Base-by-base conservation (phyloP, 2,888 invertebrate genomes). In the Drosophila buzzatii region DNA sequence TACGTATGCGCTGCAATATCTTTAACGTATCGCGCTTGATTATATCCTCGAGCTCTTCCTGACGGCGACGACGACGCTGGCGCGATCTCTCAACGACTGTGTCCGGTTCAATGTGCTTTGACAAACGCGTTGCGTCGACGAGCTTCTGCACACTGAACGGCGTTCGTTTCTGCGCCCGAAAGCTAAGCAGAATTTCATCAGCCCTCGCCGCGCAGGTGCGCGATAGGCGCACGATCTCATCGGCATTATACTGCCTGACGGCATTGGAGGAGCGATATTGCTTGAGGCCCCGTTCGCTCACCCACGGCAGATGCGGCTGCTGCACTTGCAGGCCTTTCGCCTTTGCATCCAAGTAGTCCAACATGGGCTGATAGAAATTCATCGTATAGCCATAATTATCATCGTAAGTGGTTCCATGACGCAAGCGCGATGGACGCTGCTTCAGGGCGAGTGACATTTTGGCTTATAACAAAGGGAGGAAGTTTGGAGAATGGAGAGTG, bases 311-410 rank as follows among this genome's bases (percentile, higher is more conserved):
- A 93, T 96, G 96, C 78, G 97, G 92, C 69, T 92, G 92, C 79
- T 92, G 92, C 80, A 92, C 91, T 65, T 92, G 86, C 65, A 91
- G 84, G 69, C 89, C 90, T 73, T 92, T 91, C 68, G 95, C 94
- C 93, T 96, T 96, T 51, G 95, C 95, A 90, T 96, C 95, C 83
- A 97, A 95, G 91, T 96, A 97, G 93, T 97, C 97, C 89, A 97
- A 95, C 97, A 97, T 97, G 56, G 97, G 97, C 92, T 97, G 96
- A 93, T 97, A 97, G 93, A 95, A 97, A 93, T 97, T 96, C 90
- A 97, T 96, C 59, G 96, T 97, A 92, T 96, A 96, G 81, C 96
- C 96, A 93, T 97, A 97, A 93, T 97, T 97, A 92, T 96, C 95
- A 91, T 96, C 96, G 93, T 97, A 97, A 68, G 96, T 95, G 64